phyloP scores from a whole-genome alignment of 2,888 invertebrate species.

The Lymantria monacha region DNA sequence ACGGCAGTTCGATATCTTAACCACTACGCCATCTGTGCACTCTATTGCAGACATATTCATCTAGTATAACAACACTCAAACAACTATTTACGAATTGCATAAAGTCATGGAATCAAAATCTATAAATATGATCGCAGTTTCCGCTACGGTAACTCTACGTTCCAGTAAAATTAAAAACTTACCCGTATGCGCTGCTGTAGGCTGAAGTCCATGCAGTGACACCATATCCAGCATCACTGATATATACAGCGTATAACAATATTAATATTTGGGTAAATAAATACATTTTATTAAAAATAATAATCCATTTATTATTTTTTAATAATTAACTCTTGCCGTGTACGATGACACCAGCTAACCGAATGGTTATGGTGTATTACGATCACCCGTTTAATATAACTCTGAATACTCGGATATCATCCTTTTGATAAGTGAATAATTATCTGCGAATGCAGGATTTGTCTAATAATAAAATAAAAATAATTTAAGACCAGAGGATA shows the following conservation, averaged over 20 bases:
- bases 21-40: too few relatives aligned
- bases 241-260: constrained; percentile 48
- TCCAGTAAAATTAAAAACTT: constrained; percentile 30
- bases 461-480: constrained; percentile 18
- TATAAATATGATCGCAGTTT: too few relatives aligned
- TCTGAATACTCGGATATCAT: constrained; percentile 53
- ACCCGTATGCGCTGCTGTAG: constrained; percentile 41
- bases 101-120: too few relatives aligned
- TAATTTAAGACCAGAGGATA: constrained; percentile 14
- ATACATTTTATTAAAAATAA: constrained; percentile 41
- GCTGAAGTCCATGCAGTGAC: constrained; percentile 23
- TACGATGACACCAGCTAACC: constrained; percentile 51
- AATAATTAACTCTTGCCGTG: constrained; percentile 36
- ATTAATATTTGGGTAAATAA: constrained; percentile 48
- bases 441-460: constrained; percentile 43
- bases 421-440: constrained; percentile 46
- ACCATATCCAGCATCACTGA: constrained; percentile 58
- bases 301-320: constrained; percentile 40
- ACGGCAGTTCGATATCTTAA: too few relatives aligned
- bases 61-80: too few relatives aligned
- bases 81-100: too few relatives aligned
- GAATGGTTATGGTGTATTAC: constrained; percentile 38
- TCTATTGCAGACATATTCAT: too few relatives aligned
- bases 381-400: constrained; percentile 46
- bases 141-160: too few relatives aligned